Conservation (phyloP, 2,888 invertebrate species). For the Lithophane ornitopus region DNA sequence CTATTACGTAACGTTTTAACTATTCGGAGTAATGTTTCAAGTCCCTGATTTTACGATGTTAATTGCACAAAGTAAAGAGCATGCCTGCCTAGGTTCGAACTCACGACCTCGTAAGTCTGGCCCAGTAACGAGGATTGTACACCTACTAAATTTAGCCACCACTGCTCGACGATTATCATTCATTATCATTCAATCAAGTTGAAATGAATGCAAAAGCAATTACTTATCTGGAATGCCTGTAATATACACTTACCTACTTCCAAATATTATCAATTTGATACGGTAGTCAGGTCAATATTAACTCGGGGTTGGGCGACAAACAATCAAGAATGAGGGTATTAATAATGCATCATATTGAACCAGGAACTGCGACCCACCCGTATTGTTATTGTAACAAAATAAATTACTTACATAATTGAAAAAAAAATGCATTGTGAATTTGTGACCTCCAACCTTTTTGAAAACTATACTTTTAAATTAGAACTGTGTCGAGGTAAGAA, state of each 20-base stretch:
- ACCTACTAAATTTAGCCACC: not conserved
- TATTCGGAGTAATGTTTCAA: too few species aligned
- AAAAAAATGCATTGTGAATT: not conserved
- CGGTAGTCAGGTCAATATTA: conserved; percentile 40
- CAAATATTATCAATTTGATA: conserved; percentile 41
- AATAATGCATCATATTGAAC: conserved; percentile 37
- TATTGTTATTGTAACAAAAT: conserved; percentile 3
- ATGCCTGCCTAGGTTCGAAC: not conserved
- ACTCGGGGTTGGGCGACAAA: conserved; percentile 45
- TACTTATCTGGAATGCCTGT: conserved; percentile 21
- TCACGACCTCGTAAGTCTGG: not conserved
- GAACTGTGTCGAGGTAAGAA: not conserved
- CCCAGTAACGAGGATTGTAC: not conserved
- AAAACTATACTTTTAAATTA: not conserved
- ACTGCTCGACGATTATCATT: not conserved
- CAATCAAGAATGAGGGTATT: conserved; percentile 33
- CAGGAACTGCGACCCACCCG: conserved; percentile 7
- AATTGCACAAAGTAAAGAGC: not conserved
- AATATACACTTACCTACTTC: conserved; percentile 15
- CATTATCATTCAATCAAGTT: conserved; percentile 16
- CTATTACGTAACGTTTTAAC: too few species aligned
- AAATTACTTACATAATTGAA: not conserved
- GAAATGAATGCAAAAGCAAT: conserved; percentile 38
- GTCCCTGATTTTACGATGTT: not conserved
- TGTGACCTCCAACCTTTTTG: conserved; percentile 8